phyloP scores from a whole-genome alignment of 30 jellyfish, hydroid and myxozoan species.

The Pseudorhiza aurosa region DNA sequence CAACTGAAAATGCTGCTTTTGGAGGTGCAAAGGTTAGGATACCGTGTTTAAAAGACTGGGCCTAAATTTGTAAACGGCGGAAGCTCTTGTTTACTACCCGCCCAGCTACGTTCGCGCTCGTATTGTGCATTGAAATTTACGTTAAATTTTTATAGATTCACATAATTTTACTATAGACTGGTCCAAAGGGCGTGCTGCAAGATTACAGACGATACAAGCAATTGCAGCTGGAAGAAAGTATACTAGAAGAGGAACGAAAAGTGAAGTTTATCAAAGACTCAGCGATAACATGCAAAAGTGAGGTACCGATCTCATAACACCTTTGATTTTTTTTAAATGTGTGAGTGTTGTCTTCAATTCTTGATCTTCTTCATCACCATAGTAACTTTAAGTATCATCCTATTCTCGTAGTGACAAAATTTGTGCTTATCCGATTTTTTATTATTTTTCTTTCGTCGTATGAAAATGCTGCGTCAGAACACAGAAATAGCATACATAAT shows the following conservation, averaged over 20 bases:
- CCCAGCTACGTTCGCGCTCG: neutral
- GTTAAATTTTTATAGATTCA: no score
- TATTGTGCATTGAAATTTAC: neutral
- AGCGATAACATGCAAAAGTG: constrained; percentile 76
- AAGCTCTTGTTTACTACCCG: neutral
- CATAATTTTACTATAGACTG: constrained; percentile 72
- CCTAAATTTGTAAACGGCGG: neutral
- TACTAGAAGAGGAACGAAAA: constrained; percentile 44
- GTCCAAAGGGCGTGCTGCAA: constrained; percentile 94
- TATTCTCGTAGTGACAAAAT: no score
- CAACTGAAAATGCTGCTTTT: neutral
- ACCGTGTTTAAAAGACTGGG: neutral
- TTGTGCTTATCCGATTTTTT: no score
- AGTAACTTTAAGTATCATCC: neutral
- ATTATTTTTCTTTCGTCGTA: no score
- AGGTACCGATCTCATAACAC: constrained; percentile 21
- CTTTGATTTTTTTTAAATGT: neutral
- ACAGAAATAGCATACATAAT: no score
- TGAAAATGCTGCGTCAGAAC: no score
- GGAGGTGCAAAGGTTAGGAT: constrained; percentile 33
- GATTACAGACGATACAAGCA: constrained; percentile 81
- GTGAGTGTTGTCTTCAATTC: neutral
- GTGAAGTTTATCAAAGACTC: constrained; percentile 38
- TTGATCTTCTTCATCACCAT: neutral
- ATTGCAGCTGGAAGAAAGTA: constrained; percentile 36